Percentiles rank a stretch among this genome's conserved stretches.
phyloP scores from a whole-genome alignment of 1,140 invertebrate genomes.

The Yoshiicerus persimilis region DNA sequence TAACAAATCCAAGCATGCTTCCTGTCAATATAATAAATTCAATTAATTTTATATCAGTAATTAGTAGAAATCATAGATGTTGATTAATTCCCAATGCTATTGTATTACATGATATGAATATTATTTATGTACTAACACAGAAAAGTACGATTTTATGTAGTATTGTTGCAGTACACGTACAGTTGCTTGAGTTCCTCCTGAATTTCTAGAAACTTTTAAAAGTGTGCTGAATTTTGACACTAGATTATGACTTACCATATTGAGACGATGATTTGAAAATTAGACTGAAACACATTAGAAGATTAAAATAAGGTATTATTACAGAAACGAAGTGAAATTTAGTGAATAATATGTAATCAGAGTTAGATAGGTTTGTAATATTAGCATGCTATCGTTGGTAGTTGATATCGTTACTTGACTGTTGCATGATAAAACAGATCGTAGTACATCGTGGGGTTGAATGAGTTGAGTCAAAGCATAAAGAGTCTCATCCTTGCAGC shows the following conservation, averaged over 20 bases:
- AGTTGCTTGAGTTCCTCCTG: neutral
- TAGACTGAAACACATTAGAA: neutral
- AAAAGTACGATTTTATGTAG: too few relatives aligned
- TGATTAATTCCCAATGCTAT: too few relatives aligned
- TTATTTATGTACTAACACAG: too few relatives aligned
- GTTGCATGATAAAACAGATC: neutral
- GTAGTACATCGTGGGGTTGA: neutral
- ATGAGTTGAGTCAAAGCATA: neutral
- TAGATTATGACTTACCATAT: conserved; percentile 12
- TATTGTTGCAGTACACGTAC: neutral
- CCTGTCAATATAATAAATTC: conserved; percentile 18
- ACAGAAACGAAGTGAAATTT: neutral
- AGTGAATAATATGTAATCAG: neutral
- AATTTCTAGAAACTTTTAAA: neutral
- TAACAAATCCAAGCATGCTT: neutral
- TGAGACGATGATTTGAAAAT: conserved; percentile 11
- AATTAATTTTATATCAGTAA: neutral
- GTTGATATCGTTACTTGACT: neutral
- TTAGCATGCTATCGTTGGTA: neutral
- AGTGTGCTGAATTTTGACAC: neutral
- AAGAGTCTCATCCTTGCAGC: neutral
- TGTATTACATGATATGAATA: too few relatives aligned
- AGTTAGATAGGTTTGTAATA: neutral
- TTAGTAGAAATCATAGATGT: too few relatives aligned
- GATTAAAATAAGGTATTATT: neutral